Evolutionary conservation across 2,888 invertebrate species (phyloP).

Genomic region (Odontothrips loti): DNA sequence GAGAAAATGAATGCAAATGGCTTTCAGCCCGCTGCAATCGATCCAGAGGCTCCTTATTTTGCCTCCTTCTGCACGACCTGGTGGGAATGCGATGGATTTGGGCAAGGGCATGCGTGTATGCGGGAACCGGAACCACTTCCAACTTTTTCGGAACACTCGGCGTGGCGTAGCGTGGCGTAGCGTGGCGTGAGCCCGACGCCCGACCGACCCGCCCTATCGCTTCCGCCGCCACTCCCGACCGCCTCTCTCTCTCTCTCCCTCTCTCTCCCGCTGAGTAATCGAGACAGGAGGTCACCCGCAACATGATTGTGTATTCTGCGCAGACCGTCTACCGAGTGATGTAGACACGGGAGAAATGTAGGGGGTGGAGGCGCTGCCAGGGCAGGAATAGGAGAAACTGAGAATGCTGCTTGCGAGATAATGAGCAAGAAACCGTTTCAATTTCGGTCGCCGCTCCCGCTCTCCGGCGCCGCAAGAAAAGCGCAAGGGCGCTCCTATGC

Average conservation of each 20-base stretch:
- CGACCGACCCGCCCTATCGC: background rate
- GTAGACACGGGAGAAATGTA: too few species aligned
- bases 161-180: background rate
- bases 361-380: background rate
- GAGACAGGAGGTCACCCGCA: background rate
- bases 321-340: background rate
- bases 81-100: too few species aligned
- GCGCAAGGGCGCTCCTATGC: background rate
- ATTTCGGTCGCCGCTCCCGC: background rate
- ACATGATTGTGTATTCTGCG: slow-evolving; percentile 2
- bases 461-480: background rate
- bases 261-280: background rate
- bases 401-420: background rate
- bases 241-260: too few species aligned
- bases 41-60: too few species aligned
- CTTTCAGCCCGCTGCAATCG: too few species aligned
- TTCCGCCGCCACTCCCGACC: background rate
- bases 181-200: background rate
- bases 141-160: background rate
- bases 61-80: too few species aligned
- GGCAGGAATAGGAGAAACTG: background rate
- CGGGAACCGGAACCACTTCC: background rate
- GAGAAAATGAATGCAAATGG: too few species aligned
- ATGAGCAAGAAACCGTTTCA: slow-evolving; percentile 17
- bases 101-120: background rate